Evolutionary conservation across 2,888 invertebrate species (phyloP).

Genomic region (Acholoe squamosa): DNA sequence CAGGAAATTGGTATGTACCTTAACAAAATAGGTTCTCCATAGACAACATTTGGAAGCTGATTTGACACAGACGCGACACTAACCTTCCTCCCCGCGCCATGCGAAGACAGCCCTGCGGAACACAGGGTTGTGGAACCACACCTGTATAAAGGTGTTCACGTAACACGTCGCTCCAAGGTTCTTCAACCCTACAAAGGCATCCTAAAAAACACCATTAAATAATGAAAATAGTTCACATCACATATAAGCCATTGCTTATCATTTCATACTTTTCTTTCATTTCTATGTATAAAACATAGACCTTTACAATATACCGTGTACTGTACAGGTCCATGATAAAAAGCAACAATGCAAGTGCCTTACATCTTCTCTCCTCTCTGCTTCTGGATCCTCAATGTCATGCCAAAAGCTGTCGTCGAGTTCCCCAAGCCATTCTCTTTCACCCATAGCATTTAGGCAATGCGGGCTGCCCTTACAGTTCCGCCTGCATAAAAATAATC

Average conservation of each 20-base stretch:
- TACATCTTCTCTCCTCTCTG: slow-evolving; percentile 79
- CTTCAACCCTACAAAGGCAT: slow-evolving; percentile 86
- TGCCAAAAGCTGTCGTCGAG: slow-evolving; percentile 83
- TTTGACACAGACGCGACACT: background rate
- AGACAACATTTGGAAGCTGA: too few species aligned
- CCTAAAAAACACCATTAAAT: slow-evolving; percentile 73
- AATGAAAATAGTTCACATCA: too few species aligned
- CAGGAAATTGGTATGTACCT: too few species aligned
- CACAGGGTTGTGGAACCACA: slow-evolving; percentile 85
- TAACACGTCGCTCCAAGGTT: slow-evolving; percentile 88
- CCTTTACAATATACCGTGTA: too few species aligned
- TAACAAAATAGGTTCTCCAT: too few species aligned
- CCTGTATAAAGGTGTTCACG: slow-evolving; percentile 86
- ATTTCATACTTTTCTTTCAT: too few species aligned
- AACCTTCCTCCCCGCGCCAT: slow-evolving; percentile 82
- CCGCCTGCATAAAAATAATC: slow-evolving; percentile 83
- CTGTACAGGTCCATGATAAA: too few species aligned
- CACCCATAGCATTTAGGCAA: slow-evolving; percentile 86
- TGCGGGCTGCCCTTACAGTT: slow-evolving; percentile 87
- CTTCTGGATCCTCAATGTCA: slow-evolving; percentile 80
- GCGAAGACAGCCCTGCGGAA: slow-evolving; percentile 85
- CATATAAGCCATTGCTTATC: too few species aligned
- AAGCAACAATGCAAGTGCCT: too few species aligned
- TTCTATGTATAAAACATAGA: background rate
- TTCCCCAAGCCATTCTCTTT: slow-evolving; percentile 85